Evolutionary conservation across 1,140 invertebrate genomes (phyloP).

Genomic region (Euwallacea similis): DNA sequence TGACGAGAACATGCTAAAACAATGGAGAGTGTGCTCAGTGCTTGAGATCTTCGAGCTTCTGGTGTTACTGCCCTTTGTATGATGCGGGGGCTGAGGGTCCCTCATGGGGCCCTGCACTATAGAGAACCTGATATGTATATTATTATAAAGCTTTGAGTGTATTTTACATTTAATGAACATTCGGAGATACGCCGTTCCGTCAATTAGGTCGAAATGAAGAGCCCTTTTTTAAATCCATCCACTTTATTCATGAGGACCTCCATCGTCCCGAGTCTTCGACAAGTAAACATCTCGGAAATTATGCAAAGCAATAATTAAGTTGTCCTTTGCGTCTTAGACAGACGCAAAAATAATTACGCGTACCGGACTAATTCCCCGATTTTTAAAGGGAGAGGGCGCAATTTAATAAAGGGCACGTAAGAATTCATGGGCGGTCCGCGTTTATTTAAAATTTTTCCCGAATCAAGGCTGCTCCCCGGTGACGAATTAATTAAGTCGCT

Average conservation of each 20-base stretch:
- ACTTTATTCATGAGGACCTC: slow-evolving; percentile 36
- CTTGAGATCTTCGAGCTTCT: slow-evolving; percentile 30
- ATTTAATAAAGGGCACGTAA: slow-evolving; percentile 47
- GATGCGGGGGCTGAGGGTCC: slow-evolving; percentile 32
- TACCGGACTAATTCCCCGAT: slow-evolving; percentile 30
- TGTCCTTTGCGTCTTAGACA: slow-evolving; percentile 37
- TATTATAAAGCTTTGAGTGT: too few species aligned
- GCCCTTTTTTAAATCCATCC: slow-evolving; percentile 38
- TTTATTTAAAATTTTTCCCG: slow-evolving; percentile 49
- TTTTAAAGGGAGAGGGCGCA: slow-evolving; percentile 21
- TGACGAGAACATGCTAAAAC: slow-evolving; percentile 48
- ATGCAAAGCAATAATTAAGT: slow-evolving; percentile 41
- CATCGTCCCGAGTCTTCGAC: slow-evolving; percentile 22
- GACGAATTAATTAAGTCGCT: slow-evolving; percentile 52
- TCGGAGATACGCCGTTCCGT: too few species aligned
- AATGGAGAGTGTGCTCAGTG: slow-evolving; percentile 43
- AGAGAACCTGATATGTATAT: slow-evolving; percentile 9
- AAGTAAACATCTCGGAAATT: slow-evolving; percentile 38
- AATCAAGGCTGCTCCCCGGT: slow-evolving; percentile 45
- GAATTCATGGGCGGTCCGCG: slow-evolving; percentile 46
- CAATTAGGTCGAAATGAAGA: slow-evolving; percentile 10
- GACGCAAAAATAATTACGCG: slow-evolving; percentile 39
- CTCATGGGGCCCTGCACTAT: slow-evolving; percentile 28
- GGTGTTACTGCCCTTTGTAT: slow-evolving; percentile 34
- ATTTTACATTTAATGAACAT: too few species aligned